A percentile compares a stretch with the other conserved stretches of the same genome.
These are phyloP conservation scores for Tokudaia muenninki DNA, from an alignment of 2,797 vertebrate species.

Conservation along the genomic window DNA sequence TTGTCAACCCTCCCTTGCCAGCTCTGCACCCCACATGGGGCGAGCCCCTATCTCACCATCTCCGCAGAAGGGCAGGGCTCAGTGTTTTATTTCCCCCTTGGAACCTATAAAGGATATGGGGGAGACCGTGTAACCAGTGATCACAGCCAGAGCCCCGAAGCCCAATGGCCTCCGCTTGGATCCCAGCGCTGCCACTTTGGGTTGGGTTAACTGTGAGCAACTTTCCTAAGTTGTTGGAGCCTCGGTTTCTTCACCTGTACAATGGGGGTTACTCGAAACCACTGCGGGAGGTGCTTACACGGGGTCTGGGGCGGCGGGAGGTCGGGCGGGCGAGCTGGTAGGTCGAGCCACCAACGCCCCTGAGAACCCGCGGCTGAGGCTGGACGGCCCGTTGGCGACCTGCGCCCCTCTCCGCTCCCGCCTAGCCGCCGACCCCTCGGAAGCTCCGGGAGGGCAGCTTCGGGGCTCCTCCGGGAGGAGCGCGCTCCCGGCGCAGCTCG, in stretches of 20 bases:
- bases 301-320: neutral
- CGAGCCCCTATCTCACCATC: neutral
- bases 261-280: neutral
- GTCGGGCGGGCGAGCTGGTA: too few species aligned
- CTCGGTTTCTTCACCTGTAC: neutral
- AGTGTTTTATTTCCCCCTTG: neutral
- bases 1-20: neutral
- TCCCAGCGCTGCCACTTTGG: neutral
- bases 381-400: neutral
- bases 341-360: neutral
- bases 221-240: neutral
- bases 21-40: neutral
- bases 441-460: neutral
- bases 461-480: too few species aligned
- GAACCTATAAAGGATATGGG: neutral
- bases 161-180: neutral
- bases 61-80: neutral
- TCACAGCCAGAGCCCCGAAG: neutral
- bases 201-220: neutral
- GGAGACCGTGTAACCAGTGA: neutral
- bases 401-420: neutral
- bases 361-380: neutral
- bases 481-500: neutral
- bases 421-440: neutral
- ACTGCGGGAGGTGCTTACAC: neutral